Evolutionary conservation across 2,888 invertebrate genomes (phyloP).

Genomic region (Cheilosia scutellata): DNA sequence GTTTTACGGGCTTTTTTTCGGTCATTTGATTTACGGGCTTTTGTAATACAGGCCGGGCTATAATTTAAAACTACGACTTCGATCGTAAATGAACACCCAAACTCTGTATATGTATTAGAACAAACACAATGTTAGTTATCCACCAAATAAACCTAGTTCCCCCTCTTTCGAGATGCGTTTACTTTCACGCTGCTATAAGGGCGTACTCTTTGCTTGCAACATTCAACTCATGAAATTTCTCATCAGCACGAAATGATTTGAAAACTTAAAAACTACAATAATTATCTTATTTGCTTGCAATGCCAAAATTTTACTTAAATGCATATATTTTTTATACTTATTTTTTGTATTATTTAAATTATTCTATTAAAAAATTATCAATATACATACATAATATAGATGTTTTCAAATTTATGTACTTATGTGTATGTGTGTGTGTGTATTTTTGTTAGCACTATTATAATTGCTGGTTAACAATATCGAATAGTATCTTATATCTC

Average conservation of each 20-base stretch:
- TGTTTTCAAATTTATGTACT: constrained; percentile 12
- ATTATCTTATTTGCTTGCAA: constrained; percentile 20
- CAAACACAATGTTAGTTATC: too few relatives aligned
- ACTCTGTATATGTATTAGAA: too few relatives aligned
- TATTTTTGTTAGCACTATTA: constrained; percentile 61
- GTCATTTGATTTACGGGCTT: too few relatives aligned
- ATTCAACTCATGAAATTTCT: neutral
- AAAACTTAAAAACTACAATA: neutral
- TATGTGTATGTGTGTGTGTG: constrained; percentile 67
- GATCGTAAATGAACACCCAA: too few relatives aligned
- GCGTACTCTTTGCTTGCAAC: neutral
- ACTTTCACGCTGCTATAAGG: too few relatives aligned
- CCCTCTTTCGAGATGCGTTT: too few relatives aligned
- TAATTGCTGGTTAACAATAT: constrained; percentile 63
- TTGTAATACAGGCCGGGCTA: too few relatives aligned
- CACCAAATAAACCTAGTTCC: too few relatives aligned
- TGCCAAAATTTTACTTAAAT: constrained; percentile 11
- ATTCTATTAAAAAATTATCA: constrained; percentile 26
- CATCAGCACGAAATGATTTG: neutral
- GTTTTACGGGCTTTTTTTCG: too few relatives aligned
- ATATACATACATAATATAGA: constrained; percentile 3
- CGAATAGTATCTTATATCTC: constrained; percentile 73
- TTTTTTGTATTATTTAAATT: constrained; percentile 74
- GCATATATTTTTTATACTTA: constrained; percentile 69
- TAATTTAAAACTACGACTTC: too few relatives aligned